Evolutionary conservation across 2,797 vertebrate species (phyloP).

Genomic region (Mionectes olivaceus): DNA sequence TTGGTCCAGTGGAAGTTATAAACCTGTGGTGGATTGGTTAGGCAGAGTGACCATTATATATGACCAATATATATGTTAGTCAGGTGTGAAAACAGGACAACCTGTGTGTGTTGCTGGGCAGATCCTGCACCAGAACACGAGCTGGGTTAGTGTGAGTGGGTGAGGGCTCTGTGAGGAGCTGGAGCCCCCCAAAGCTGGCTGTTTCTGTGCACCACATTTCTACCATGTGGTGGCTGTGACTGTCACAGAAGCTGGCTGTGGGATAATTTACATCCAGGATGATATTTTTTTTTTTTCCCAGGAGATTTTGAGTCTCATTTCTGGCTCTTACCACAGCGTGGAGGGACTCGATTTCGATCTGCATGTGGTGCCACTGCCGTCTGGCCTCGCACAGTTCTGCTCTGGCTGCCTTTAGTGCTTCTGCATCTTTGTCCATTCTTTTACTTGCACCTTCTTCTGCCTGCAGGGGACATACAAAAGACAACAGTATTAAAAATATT

Average conservation of each 20-base stretch:
- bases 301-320: not conserved
- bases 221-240: not conserved
- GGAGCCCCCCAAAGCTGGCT: not conserved
- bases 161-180: not conserved
- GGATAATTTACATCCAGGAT: not conserved
- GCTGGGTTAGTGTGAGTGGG: not conserved
- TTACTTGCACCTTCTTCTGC: constrained; percentile 82
- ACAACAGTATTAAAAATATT: not conserved
- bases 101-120: accelerated
- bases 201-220: not conserved
- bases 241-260: not conserved
- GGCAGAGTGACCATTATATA: not conserved
- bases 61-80: not conserved
- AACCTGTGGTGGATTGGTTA: not conserved
- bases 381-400: constrained; percentile 90
- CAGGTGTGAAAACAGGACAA: not conserved
- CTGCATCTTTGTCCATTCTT: constrained; percentile 86
- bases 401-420: constrained; percentile 86
- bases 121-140: not conserved
- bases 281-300: not conserved
- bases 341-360: constrained; percentile 93
- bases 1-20: too few species aligned
- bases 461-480: constrained; percentile 51
- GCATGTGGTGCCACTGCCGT: constrained; percentile 90
- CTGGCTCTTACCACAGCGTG: constrained; percentile 87